These are phyloP conservation scores for Vulpes ferrilata DNA, from an alignment of 2,113 vertebrate genomes.

Conservation along the genomic window DNA sequence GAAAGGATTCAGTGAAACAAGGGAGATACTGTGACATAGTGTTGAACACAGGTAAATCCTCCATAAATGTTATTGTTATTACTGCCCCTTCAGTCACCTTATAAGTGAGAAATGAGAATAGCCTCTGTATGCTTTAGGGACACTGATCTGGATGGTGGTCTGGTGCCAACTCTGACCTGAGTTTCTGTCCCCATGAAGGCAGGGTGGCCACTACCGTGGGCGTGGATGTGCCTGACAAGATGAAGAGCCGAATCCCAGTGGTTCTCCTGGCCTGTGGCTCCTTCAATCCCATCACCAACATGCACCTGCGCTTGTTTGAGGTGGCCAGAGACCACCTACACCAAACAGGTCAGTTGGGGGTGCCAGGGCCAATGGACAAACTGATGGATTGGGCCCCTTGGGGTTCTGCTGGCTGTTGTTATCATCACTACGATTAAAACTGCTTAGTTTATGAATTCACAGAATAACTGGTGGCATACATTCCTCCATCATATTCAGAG, in stretches of 20 bases:
- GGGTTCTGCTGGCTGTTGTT: not conserved
- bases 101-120: not conserved
- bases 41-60: not conserved
- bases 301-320: constrained; percentile 96
- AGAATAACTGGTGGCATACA: not conserved
- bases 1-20: not conserved
- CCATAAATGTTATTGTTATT: not conserved
- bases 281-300: constrained; percentile 97
- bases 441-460: not conserved
- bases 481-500: not conserved
- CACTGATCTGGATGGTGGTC: not conserved
- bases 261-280: constrained; percentile 94
- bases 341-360: constrained; percentile 91
- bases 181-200: constrained; percentile 66
- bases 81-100: not conserved
- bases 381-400: not conserved
- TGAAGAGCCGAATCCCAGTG: constrained; percentile 92
- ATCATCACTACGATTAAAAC: constrained; percentile 18
- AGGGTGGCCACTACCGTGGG: constrained; percentile 65
- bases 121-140: not conserved
- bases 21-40: fast-evolving
- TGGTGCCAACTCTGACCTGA: not conserved
- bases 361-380: not conserved
- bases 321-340: constrained; percentile 95
- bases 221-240: constrained; percentile 66